phyloP scores from a whole-genome alignment of 1,140 invertebrate genomes.

The Nasonia vitripennis region DNA sequence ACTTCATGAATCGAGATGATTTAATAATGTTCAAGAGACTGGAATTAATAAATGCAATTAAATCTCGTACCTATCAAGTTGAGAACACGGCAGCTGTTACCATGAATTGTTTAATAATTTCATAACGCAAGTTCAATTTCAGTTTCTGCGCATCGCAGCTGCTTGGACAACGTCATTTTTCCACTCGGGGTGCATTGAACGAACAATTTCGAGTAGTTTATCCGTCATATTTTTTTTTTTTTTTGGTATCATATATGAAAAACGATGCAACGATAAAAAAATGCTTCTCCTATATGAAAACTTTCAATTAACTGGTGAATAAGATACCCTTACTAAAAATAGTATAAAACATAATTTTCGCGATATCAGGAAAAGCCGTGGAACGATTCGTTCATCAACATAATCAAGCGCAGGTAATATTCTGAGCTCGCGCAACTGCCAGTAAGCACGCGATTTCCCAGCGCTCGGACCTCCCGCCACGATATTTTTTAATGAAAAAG shows the following conservation, averaged over 20 bases:
- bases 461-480: not conserved
- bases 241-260: not conserved
- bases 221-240: not conserved
- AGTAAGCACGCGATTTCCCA: not conserved
- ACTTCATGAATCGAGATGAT: too few species aligned
- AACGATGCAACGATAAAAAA: not conserved
- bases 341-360: too few species aligned
- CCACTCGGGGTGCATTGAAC: not conserved
- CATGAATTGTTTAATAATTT: not conserved
- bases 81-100: not conserved
- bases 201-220: not conserved
- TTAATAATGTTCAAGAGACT: too few species aligned
- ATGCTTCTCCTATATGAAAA: not conserved
- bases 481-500: constrained; percentile 24
- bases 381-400: too few species aligned
- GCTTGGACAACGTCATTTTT: not conserved
- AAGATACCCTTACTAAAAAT: too few species aligned
- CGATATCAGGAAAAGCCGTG: too few species aligned
- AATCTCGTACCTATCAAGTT: not conserved
- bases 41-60: not conserved
- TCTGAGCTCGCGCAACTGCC: not conserved
- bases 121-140: not conserved
- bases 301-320: too few species aligned
- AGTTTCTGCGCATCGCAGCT: not conserved
- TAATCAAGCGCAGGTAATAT: not conserved